Percentiles rank a stretch among this genome's conserved stretches.
Conservation (phyloP, 2,113 vertebrate genomes). For the Chloebia gouldiae region DNA sequence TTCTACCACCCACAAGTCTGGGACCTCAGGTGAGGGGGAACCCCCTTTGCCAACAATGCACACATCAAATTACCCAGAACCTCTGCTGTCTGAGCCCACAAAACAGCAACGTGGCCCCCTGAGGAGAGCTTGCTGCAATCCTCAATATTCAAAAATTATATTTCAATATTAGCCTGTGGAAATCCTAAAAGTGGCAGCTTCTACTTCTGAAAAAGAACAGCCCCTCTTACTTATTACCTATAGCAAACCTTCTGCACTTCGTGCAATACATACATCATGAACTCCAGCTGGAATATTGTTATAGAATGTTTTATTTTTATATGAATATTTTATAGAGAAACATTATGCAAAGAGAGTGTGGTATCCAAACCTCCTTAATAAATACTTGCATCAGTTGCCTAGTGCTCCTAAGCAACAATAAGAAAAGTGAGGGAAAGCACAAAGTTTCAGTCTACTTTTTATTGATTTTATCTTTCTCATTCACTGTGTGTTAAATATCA, state of each 20-base stretch:
- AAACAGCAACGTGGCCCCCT: rapidly evolving
- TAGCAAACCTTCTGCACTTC: neutral
- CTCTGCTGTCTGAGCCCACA: neutral
- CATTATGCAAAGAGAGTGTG: neutral
- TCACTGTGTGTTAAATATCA: constrained; percentile 41
- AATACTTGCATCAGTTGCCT: neutral
- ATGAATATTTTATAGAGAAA: neutral
- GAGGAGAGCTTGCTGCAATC: neutral
- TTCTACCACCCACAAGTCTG: neutral
- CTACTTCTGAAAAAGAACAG: neutral
- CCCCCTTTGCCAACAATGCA: neutral
- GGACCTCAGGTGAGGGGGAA: neutral
- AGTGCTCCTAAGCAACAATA: neutral
- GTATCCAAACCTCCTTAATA: neutral
- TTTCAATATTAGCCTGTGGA: neutral
- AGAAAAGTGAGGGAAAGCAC: neutral
- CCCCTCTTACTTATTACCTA: neutral
- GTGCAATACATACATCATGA: neutral
- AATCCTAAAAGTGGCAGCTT: neutral
- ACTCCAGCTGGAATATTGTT: neutral
- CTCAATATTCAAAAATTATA: neutral
- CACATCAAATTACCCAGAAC: neutral
- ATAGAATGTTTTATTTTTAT: neutral
- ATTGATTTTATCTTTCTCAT: constrained; percentile 19
- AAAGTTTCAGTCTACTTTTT: constrained; percentile 19